phyloP scores from a whole-genome alignment of 2,888 invertebrate species.

The Hedya salicella region DNA sequence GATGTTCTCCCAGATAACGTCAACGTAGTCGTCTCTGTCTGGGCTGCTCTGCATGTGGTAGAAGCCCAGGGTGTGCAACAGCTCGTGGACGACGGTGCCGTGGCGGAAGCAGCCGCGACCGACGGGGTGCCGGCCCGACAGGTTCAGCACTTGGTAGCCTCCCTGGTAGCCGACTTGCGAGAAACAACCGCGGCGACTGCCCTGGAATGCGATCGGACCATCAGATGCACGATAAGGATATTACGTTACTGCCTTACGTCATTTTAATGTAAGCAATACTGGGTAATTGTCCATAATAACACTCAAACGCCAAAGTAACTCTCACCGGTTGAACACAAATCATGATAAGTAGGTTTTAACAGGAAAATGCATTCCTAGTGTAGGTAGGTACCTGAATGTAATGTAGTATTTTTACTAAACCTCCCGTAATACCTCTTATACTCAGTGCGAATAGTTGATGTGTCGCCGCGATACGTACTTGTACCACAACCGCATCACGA shows the following conservation, averaged over 20 bases:
- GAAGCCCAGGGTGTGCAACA: conserved; percentile 92
- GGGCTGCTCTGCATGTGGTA: conserved; percentile 93
- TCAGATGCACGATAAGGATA: not conserved
- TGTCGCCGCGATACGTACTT: conserved; percentile 62
- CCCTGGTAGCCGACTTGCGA: conserved; percentile 81
- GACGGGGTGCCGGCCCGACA: conserved; percentile 82
- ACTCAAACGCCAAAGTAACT: not conserved
- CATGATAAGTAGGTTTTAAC: too few relatives aligned
- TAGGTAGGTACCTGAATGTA: too few relatives aligned
- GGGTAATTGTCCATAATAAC: not conserved
- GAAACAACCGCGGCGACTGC: conserved; percentile 77
- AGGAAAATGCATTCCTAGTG: too few relatives aligned
- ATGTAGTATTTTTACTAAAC: too few relatives aligned
- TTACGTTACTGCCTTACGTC: conserved; percentile 6
- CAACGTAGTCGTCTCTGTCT: conserved; percentile 90
- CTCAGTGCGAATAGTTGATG: not conserved
- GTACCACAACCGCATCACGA: conserved; percentile 78
- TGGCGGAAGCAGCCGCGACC: conserved; percentile 86
- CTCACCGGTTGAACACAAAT: too few relatives aligned
- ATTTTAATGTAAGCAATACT: not conserved
- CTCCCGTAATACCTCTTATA: too few relatives aligned
- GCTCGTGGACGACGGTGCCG: conserved; percentile 91
- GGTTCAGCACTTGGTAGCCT: conserved; percentile 83
- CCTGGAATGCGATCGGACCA: conserved; percentile 55
- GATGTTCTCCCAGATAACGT: conserved; percentile 90